These are phyloP conservation scores for Agrilus biguttatus DNA, from an alignment of 2,888 invertebrate species.

Conservation along the genomic window DNA sequence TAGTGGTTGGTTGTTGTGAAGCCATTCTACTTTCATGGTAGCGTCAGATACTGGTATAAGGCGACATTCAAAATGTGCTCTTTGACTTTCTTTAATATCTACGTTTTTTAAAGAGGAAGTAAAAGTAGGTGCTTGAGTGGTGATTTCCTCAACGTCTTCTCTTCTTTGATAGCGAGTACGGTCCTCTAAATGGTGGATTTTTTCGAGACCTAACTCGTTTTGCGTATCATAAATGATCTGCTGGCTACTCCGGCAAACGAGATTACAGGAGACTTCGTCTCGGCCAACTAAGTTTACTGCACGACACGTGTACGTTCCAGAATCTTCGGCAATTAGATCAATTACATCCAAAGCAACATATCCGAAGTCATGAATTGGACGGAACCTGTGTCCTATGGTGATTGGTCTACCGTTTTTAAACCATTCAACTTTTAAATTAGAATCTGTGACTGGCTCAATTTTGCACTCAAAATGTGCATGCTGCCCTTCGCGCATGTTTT, in stretches of 20 bases:
- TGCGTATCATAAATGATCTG: slow-evolving; percentile 75
- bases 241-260: slow-evolving; percentile 60
- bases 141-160: slow-evolving; percentile 66
- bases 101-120: slow-evolving; percentile 84
- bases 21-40: slow-evolving; percentile 91
- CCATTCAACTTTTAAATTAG: slow-evolving; percentile 95
- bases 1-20: slow-evolving; percentile 77
- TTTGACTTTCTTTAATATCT: slow-evolving; percentile 86
- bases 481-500: slow-evolving; percentile 73
- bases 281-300: slow-evolving; percentile 82
- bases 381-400: slow-evolving; percentile 85
- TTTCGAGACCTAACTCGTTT: slow-evolving; percentile 76
- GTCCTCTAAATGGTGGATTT: slow-evolving; percentile 82
- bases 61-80: slow-evolving; percentile 89
- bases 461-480: slow-evolving; percentile 97
- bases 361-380: slow-evolving; percentile 96
- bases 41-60: slow-evolving; percentile 88
- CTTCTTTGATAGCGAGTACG: slow-evolving; percentile 60
- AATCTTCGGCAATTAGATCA: slow-evolving; percentile 91
- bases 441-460: slow-evolving; percentile 91
- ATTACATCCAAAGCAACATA: slow-evolving; percentile 95
- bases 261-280: slow-evolving; percentile 66
- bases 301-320: slow-evolving; percentile 84
- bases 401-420: slow-evolving; percentile 89
- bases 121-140: slow-evolving; percentile 84